A percentile compares a stretch with the other conserved stretches of the same genome.
Conservation (phyloP, 2,113 vertebrate genomes). For the Chionodraco myersi region DNA sequence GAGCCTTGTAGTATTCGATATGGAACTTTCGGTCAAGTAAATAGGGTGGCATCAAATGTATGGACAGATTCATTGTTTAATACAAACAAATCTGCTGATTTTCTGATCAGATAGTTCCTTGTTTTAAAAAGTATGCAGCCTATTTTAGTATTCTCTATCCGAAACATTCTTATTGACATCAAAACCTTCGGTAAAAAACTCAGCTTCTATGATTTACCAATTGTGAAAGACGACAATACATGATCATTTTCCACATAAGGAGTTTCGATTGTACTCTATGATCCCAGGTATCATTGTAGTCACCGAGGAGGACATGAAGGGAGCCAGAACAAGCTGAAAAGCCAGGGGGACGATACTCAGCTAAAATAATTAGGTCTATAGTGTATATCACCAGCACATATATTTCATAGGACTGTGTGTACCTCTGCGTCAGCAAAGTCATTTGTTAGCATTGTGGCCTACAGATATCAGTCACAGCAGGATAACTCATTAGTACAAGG, state of each 20-base stretch:
- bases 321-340: constrained; percentile 25
- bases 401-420: neutral
- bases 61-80: neutral
- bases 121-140: neutral
- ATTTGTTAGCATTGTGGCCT: constrained; percentile 17
- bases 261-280: constrained; percentile 12
- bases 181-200: neutral
- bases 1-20: neutral
- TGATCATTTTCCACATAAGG: neutral
- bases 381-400: constrained; percentile 22
- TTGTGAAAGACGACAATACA: neutral
- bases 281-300: constrained; percentile 12
- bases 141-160: neutral
- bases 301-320: constrained; percentile 31
- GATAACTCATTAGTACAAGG: neutral
- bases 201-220: neutral
- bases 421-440: constrained; percentile 1
- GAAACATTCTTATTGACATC: neutral
- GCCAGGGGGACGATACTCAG: constrained; percentile 18
- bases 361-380: constrained; percentile 44
- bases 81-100: neutral
- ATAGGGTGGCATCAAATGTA: neutral
- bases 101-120: neutral
- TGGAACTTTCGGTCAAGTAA: neutral
- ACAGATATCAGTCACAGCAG: neutral